A percentile compares a stretch with the other conserved stretches of the same genome.
Conservation (phyloP, 2,888 invertebrate species). For the Plagodis pulveraria region DNA sequence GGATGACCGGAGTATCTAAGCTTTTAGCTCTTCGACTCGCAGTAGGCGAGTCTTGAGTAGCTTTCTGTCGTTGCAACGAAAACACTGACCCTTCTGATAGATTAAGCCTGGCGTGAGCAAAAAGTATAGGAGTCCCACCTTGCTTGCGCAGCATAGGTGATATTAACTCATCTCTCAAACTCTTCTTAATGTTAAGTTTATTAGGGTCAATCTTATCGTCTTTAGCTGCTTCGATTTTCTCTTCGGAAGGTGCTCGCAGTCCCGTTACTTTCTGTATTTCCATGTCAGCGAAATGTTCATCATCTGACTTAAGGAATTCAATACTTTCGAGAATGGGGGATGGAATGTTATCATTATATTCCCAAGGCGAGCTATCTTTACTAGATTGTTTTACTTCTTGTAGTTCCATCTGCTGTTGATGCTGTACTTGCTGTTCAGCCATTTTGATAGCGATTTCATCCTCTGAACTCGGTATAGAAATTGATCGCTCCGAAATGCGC, state of each 20-base stretch:
- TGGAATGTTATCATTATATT: constrained; percentile 87
- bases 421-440: constrained; percentile 59
- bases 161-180: constrained; percentile 88
- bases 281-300: constrained; percentile 83
- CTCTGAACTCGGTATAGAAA: constrained; percentile 91
- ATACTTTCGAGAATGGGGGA: constrained; percentile 86
- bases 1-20: constrained; percentile 93
- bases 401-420: constrained; percentile 28
- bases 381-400: constrained; percentile 66
- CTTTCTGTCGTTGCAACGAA: constrained; percentile 90
- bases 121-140: constrained; percentile 91
- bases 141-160: constrained; percentile 89
- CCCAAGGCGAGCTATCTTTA: constrained; percentile 85
- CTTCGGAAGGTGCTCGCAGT: constrained; percentile 59
- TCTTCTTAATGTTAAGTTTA: constrained; percentile 74
- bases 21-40: constrained; percentile 92
- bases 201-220: constrained; percentile 58
- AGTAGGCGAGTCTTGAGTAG: constrained; percentile 90
- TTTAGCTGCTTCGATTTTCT: constrained; percentile 56
- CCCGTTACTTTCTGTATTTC: constrained; percentile 85
- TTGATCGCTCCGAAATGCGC: constrained; percentile 89
- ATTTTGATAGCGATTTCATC: constrained; percentile 87
- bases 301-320: constrained; percentile 86
- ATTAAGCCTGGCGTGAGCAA: constrained; percentile 92
- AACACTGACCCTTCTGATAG: constrained; percentile 94